phyloP scores from a whole-genome alignment of 1,140 invertebrate species.

The Lepidostoma basale region DNA sequence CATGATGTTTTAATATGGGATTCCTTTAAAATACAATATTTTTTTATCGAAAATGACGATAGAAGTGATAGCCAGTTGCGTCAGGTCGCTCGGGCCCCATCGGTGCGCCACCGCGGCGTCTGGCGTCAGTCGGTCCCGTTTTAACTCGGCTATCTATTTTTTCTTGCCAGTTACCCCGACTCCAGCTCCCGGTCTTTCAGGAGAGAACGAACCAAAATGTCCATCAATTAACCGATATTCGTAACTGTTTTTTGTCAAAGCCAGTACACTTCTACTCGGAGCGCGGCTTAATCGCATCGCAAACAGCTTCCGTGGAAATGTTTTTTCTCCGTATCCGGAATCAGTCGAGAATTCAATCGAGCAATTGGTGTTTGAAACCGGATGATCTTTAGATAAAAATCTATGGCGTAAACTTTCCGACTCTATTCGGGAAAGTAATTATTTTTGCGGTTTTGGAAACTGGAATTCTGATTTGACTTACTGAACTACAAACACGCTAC shows the following conservation, averaged over 20 bases:
- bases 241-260: no score
- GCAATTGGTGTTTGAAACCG: background rate
- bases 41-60: no score
- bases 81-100: background rate
- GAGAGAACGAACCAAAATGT: background rate
- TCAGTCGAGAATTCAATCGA: background rate
- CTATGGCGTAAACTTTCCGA: background rate
- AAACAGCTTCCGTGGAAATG: background rate
- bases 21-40: no score
- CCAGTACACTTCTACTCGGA: background rate
- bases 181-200: background rate
- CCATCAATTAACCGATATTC: background rate
- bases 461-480: no score
- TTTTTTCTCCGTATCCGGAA: background rate
- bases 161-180: slow-evolving; percentile 7
- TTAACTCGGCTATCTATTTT: slow-evolving; percentile 13
- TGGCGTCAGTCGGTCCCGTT: slow-evolving; percentile 18
- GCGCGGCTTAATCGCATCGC: background rate
- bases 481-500: no score
- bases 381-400: background rate
- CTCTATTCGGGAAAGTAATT: no score
- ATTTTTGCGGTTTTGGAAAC: no score
- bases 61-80: no score
- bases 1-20: no score
- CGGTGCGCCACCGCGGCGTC: background rate